Evolutionary conservation across 2,888 invertebrate species (phyloP).

Genomic region (Malthinus seriepunctatus): DNA sequence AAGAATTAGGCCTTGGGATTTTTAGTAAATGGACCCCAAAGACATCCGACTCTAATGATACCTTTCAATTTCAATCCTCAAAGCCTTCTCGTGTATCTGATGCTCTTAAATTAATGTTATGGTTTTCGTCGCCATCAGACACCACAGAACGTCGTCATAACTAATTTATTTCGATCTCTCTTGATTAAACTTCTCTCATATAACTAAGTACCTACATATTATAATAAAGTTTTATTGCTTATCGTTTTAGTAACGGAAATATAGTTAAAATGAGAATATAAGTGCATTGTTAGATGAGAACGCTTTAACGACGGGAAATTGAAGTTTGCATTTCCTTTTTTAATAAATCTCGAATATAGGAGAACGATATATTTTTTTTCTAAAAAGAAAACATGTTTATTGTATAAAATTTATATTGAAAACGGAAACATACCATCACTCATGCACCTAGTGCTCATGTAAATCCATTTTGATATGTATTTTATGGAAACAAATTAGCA

Average conservation of each 20-base stretch:
- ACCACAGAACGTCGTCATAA: no score
- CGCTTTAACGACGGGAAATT: conserved; percentile 16
- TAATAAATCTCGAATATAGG: not conserved
- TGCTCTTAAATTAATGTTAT: no score
- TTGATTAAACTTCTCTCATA: no score
- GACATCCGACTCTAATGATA: no score
- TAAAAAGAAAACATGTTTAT: not conserved
- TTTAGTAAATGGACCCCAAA: no score
- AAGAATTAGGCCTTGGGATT: no score
- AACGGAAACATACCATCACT: conserved; percentile 4
- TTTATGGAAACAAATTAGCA: not conserved
- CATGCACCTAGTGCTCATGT: not conserved
- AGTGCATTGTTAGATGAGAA: conserved; percentile 14
- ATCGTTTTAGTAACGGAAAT: conserved; percentile 2
- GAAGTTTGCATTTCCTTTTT: conserved; percentile 17
- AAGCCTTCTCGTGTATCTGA: no score
- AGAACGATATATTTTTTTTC: not conserved
- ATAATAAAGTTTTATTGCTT: not conserved
- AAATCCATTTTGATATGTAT: conserved; percentile 1
- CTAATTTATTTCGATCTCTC: no score
- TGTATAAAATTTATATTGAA: not conserved
- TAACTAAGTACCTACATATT: no score
- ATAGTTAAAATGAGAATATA: conserved; percentile 13
- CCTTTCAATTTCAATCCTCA: no score
- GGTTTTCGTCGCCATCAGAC: no score